Evolutionary conservation across 2,797 vertebrate genomes (phyloP).

Genomic region (Adelosebastes latens): DNA sequence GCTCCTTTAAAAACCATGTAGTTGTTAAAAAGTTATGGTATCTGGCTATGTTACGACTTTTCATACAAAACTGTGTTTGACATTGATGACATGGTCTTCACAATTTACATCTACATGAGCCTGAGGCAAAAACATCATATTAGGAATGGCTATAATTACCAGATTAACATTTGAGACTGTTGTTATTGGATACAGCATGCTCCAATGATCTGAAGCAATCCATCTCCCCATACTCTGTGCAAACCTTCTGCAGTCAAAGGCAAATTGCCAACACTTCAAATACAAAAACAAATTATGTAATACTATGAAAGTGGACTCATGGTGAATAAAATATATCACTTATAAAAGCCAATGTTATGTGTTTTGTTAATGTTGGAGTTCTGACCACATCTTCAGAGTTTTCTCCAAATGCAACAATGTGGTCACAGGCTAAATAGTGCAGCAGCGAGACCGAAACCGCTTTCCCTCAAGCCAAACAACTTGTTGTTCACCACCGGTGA

Average conservation of each 20-base stretch:
- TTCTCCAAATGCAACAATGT: slow-evolving; percentile 42
- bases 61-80: neutral
- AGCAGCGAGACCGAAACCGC: slow-evolving; percentile 42
- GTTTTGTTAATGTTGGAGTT: slow-evolving; percentile 23
- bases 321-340: slow-evolving; percentile 14
- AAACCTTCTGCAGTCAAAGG: neutral
- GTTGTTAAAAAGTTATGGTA: neutral
- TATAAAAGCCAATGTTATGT: slow-evolving; percentile 16
- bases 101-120: neutral
- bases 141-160: neutral
- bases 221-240: neutral
- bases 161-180: neutral
- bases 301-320: slow-evolving; percentile 2
- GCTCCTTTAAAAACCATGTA: neutral
- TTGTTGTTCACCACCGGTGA: slow-evolving; percentile 45
- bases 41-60: neutral
- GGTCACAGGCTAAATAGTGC: slow-evolving; percentile 53
- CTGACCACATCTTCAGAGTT: slow-evolving; percentile 30
- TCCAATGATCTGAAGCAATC: neutral
- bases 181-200: neutral
- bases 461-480: slow-evolving; percentile 54
- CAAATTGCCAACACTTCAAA: neutral
- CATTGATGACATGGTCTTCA: neutral
- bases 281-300: slow-evolving; percentile 25
- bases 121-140: neutral